Evolutionary conservation across 2,113 vertebrate species (phyloP).

Genomic region (Corydoras maculifer): DNA sequence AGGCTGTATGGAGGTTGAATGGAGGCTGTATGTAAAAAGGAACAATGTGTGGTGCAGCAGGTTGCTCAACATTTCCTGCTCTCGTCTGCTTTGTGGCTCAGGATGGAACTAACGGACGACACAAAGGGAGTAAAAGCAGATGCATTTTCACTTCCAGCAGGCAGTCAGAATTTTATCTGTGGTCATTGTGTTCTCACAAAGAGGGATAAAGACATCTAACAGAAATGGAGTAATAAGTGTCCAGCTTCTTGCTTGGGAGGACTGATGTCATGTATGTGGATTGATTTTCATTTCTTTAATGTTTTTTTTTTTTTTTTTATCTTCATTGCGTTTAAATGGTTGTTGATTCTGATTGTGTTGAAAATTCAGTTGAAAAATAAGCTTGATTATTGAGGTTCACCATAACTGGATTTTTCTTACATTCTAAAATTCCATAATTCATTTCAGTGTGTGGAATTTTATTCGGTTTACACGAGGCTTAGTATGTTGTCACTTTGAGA

Average conservation of each 20-base stretch:
- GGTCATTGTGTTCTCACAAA: not conserved
- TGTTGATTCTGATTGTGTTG: no score
- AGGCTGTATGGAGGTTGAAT: not conserved
- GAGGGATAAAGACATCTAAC: not conserved
- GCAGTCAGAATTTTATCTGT: no score
- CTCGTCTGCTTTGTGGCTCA: constrained; percentile 24
- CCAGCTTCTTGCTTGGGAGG: constrained; percentile 11
- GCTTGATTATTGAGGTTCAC: no score
- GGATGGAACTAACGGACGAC: constrained; percentile 27
- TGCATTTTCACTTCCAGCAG: not conserved
- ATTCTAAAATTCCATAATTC: no score
- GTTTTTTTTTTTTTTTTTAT: no score
- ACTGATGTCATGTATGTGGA: not conserved
- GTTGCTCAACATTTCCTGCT: constrained; percentile 35
- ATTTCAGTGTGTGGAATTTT: no score
- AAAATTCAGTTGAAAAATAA: no score
- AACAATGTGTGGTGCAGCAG: constrained; percentile 23
- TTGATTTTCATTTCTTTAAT: not conserved
- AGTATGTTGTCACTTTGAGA: no score
- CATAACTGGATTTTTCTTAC: no score
- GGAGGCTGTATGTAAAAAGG: not conserved
- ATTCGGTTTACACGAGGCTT: no score
- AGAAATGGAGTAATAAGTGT: constrained; percentile 2
- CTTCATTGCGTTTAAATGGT: no score
- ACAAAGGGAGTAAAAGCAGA: not conserved